These are phyloP conservation scores for Quiscalus mexicanus DNA, from an alignment of 2,113 vertebrate genomes.

Conservation along the genomic window DNA sequence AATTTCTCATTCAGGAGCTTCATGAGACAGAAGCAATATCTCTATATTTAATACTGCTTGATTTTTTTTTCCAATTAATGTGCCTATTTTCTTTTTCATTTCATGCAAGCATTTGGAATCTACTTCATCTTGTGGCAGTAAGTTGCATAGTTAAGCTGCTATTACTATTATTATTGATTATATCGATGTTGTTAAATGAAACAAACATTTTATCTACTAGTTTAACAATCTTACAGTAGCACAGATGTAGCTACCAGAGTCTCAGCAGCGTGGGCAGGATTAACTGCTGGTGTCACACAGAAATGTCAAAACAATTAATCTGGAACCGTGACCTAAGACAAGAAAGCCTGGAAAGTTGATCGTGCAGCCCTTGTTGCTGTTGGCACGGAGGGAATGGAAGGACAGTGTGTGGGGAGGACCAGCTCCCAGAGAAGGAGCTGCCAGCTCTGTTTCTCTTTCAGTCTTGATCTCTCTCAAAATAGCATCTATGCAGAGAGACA, in stretches of 20 bases:
- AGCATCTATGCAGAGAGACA: background rate
- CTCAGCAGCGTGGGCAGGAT: background rate
- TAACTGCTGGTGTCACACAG: slow-evolving; percentile 37
- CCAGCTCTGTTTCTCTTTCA: background rate
- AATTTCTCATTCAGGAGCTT: background rate
- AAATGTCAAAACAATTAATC: slow-evolving; percentile 59
- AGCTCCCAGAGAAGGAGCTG: background rate
- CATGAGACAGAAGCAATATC: background rate
- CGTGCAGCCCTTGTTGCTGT: background rate
- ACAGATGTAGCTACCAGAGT: background rate
- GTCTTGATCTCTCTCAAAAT: slow-evolving; percentile 20
- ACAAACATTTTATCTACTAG: background rate
- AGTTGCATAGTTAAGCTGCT: background rate
- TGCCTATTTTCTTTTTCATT: slow-evolving; percentile 22
- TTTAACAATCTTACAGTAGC: background rate
- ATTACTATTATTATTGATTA: background rate
- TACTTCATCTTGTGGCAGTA: background rate
- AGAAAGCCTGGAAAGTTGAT: background rate
- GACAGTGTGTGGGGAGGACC: background rate
- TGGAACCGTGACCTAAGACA: background rate
- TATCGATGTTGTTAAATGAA: background rate
- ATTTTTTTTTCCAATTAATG: background rate
- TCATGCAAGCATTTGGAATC: background rate
- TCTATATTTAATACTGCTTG: background rate
- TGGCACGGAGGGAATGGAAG: background rate